Conservation (phyloP, 2,113 vertebrate genomes). For the Gymnocephalus cernua region DNA sequence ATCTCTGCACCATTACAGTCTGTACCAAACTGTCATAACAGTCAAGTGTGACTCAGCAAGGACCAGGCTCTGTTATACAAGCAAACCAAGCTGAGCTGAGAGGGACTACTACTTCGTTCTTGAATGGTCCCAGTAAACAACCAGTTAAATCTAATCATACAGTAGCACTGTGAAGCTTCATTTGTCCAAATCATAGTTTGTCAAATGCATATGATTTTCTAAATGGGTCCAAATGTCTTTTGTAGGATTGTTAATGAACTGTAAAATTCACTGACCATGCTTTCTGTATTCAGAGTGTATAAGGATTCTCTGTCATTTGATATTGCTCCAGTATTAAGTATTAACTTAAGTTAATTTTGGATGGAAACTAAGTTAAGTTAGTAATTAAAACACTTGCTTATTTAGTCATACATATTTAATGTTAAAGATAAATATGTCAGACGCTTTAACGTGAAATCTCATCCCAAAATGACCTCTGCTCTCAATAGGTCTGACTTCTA, state of each 20-base stretch:
- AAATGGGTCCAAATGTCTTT: neutral
- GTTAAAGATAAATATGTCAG: neutral
- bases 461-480: neutral
- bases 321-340: neutral
- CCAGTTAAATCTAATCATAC: neutral
- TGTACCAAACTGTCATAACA: conserved; percentile 55
- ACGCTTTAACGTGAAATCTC: neutral
- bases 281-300: neutral
- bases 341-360: too few relatives aligned
- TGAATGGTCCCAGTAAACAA: neutral
- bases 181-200: neutral
- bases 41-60: conserved; percentile 56
- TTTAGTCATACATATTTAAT: neutral
- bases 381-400: neutral
- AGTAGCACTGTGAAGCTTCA: neutral
- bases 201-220: neutral
- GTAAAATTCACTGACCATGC: neutral
- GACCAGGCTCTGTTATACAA: conserved; percentile 26
- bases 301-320: neutral
- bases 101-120: neutral
- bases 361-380: too few relatives aligned
- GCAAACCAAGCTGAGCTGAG: neutral
- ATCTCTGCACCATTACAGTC: neutral
- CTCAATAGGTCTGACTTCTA: neutral
- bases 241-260: neutral